Percentiles rank a stretch among this genome's conserved stretches.
Evolutionary conservation across 2,888 invertebrate genomes (phyloP).

Genomic region (Acanthosepion lycidas): DNA sequence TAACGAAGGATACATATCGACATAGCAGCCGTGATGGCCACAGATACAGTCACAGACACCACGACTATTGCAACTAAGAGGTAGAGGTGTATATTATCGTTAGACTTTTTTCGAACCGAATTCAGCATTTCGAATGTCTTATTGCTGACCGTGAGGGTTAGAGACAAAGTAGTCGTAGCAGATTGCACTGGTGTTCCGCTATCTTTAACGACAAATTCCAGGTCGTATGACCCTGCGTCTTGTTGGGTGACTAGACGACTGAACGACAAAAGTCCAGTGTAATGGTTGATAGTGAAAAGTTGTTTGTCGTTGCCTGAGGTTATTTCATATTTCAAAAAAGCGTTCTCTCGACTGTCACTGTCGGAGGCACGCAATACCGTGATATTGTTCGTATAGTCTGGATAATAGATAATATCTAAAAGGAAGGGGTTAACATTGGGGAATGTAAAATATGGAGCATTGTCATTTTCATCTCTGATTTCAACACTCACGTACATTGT

Average conservation of each 20-base stretch:
- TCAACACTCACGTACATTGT: background rate
- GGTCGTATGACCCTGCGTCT: background rate
- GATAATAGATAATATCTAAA: background rate
- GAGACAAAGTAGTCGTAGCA: background rate
- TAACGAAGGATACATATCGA: conserved; percentile 8
- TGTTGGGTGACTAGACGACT: conserved; percentile 4
- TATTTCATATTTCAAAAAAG: background rate
- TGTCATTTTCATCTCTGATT: background rate
- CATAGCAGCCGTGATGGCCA: background rate
- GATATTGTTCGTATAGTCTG: conserved; percentile 11
- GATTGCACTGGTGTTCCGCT: conserved; percentile 17
- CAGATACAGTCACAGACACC: background rate
- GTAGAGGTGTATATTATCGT: background rate
- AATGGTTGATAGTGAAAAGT: background rate
- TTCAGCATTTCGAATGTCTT: background rate
- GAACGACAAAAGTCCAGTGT: background rate
- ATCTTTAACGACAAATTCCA: background rate
- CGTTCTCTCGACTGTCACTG: conserved; percentile 17
- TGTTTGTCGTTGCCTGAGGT: background rate
- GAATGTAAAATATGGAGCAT: background rate
- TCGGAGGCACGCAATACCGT: background rate
- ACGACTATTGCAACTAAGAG: background rate
- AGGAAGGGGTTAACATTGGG: background rate
- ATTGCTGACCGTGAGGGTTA: background rate
- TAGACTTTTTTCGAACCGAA: background rate